phyloP scores from a whole-genome alignment of 2,888 invertebrate species.

The Oxycera nigricornis region DNA sequence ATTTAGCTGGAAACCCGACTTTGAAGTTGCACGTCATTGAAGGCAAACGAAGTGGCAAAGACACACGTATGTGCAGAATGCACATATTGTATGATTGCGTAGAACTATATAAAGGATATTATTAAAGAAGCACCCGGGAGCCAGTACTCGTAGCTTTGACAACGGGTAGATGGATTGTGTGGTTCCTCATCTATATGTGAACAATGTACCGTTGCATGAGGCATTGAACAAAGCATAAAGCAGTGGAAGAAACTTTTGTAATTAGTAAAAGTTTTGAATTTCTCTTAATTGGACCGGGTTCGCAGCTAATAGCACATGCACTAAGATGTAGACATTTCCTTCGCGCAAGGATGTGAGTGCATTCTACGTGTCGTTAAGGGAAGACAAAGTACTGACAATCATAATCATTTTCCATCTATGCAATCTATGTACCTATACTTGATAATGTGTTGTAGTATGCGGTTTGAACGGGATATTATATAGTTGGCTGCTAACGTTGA shows the following conservation, averaged over 20 bases:
- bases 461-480: too few relatives aligned
- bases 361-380: neutral
- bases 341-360: neutral
- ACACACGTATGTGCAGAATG: constrained; percentile 41
- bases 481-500: too few relatives aligned
- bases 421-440: constrained; percentile 31
- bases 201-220: constrained; percentile 26
- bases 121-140: constrained; percentile 10
- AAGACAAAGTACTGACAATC: constrained; percentile 20
- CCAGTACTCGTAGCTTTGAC: neutral
- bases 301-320: constrained; percentile 43
- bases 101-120: constrained; percentile 18
- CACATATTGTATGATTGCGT: constrained; percentile 2
- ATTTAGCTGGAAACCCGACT: constrained; percentile 45
- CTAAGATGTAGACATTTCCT: constrained; percentile 21
- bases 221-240: constrained; percentile 34
- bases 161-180: neutral
- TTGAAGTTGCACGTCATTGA: constrained; percentile 45
- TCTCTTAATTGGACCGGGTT: constrained; percentile 47
- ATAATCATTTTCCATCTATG: constrained; percentile 23
- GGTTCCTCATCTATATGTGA: neutral
- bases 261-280: constrained; percentile 47
- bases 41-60: constrained; percentile 41
- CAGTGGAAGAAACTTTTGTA: constrained; percentile 45
- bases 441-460: too few relatives aligned